Percentiles rank a stretch among this genome's conserved stretches.
Evolutionary conservation across 2,113 vertebrate species (phyloP).

Genomic region (Trichechus manatus): DNA sequence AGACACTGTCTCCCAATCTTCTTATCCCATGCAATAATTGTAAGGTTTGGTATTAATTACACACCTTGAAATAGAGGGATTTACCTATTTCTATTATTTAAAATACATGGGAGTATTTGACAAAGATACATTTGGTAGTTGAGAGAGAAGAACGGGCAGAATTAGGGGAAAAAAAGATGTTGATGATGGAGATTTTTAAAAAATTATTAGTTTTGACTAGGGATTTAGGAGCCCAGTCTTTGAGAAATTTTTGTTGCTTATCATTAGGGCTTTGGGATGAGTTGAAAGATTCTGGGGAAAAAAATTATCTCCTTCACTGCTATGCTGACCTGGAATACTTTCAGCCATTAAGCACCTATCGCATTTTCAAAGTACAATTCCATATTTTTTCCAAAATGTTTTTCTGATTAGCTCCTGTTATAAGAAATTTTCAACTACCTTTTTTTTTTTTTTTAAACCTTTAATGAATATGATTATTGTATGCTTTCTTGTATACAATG

Average conservation of each 20-base stretch:
- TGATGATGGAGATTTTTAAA: neutral
- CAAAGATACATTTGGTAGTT: neutral
- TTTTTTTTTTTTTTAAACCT: neutral
- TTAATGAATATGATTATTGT: slow-evolving; percentile 17
- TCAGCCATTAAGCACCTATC: neutral
- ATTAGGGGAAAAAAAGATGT: neutral
- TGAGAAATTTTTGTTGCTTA: slow-evolving; percentile 22
- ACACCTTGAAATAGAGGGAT: slow-evolving; percentile 26
- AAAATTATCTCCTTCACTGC: neutral
- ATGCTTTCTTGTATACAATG: neutral
- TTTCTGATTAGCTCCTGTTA: slow-evolving; percentile 15
- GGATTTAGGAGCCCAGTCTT: neutral
- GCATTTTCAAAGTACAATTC: slow-evolving; percentile 15
- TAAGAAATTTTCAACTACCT: neutral
- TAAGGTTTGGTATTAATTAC: neutral
- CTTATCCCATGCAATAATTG: neutral
- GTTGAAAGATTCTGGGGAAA: slow-evolving; percentile 3
- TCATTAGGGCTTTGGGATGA: neutral
- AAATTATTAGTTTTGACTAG: slow-evolving; percentile 20
- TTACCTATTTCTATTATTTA: slow-evolving; percentile 5
- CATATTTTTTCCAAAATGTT: slow-evolving; percentile 37
- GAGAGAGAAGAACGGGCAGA: neutral
- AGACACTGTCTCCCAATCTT: neutral
- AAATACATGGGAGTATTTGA: slow-evolving; percentile 3
- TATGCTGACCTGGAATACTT: neutral